Evolutionary conservation across 2,888 invertebrate species (phyloP), one percentile per base, ranked within the genome.

Genomic region (Drosophila eohydei): DNA sequence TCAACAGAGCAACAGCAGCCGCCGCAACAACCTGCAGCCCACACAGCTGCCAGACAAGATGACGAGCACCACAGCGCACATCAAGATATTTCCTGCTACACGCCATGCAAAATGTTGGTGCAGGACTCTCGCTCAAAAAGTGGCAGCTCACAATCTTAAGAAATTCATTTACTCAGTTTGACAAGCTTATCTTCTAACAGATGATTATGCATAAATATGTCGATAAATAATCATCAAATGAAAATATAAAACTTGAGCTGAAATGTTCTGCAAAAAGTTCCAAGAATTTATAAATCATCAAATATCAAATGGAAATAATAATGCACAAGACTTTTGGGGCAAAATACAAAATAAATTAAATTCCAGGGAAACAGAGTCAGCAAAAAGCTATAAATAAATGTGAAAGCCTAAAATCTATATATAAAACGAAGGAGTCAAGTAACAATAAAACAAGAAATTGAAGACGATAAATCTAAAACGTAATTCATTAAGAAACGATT

Each of bases 1-100:
- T 73, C 76, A 82, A 64, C 74, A 54, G 82, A 74, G 66, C 70
- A 66, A 52, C 58, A 62, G 63, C 32, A 60, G 60, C 58, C 61
- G 61, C 34, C 52, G 43, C 54, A 61, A 61, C 46, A 66, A 7
- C 50, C 44, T 12, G 6, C 48, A 32, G 8, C 46, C 34, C 64
- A 55, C 66, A 38, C 56, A 59, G 60, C 54, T 68, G 74, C 30
- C 70, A 43, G 58, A 71, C 44, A 34, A 40, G 14, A 50, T 74
- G 74, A 64, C 75, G 62, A 71, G 51, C 59, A 71, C 8, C 26
- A 32, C 14, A 60, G 28, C 28, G 54, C 65, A 66, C 65, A 59
- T 67, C 67, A 58, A 51, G 58, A 28, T 63, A 40, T 40, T 40
- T 34, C 52, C 30, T 30, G 26, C 41, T 65, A 77, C 69, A 77